Evolutionary conservation across 2,888 invertebrate species (phyloP), one percentile per base, ranked within the genome.

Genomic region (Odontocolon sp.): DNA sequence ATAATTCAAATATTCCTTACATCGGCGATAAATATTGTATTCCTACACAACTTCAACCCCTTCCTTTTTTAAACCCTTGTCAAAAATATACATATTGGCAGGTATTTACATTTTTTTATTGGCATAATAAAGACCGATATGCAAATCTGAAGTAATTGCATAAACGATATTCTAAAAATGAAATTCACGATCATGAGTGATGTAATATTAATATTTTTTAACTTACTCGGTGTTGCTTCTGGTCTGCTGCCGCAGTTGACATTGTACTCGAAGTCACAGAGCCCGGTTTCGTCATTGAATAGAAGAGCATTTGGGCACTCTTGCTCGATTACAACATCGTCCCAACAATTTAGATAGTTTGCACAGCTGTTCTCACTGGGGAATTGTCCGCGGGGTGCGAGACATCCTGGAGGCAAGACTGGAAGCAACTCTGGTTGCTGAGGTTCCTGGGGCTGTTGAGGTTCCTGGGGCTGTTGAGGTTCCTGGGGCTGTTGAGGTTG

Each of bases 311-410:
- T 89, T 0, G 94, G 94, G 77, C 95, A 95, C 16, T 92, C 92
- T 86, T 94, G 93, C 81, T 95, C 95, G 21, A 93, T 91, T 0
- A 93, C 94, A 80, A 92, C 92, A 0, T 93, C 94, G 81, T 95
- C 94, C 95, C 95, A 95, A 86, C 95, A 95, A 87, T 95, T 94
- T 9, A 95, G 84, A 86, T 93, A 95, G 82, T 92, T 93, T 42
- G 92, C 92, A 83, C 95, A 95, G 3, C 91, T 88, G 26, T 88
- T 91, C 0, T 92, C 91, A 6, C 93, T 93, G 0, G 94, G 92
- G 79, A 94, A 94, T 85, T 94, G 95, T 1, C 94, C 93, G 52
- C 94, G 90, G 28, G 91, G 91, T 8, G 80, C 87, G 1, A 86
- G 81, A 38, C 90, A 90, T 1, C 88, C 87, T 1, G 84, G 82